Base-by-base conservation (phyloP, 2,797 vertebrate species). In the Sphenodon punctatus region DNA sequence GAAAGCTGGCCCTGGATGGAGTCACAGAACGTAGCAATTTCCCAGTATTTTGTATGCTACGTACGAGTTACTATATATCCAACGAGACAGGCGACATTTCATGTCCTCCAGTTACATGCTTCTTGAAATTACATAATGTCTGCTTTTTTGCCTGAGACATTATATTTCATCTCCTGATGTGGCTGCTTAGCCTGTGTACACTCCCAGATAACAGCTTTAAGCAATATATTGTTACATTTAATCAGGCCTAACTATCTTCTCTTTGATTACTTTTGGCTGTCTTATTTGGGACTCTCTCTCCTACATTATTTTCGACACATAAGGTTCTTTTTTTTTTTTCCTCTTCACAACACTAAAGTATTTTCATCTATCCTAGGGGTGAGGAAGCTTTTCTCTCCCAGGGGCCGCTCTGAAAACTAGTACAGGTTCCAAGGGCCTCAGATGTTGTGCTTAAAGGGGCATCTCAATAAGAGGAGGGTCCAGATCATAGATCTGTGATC, bases 151-250 rank as follows among this genome's bases (percentile, higher is more conserved):
- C 19, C 17, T 72, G 56, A 39, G 66, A 74, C 38, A 55, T 56
- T 1, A 13, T 49, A 45, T 34, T 86, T 84, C 16, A 93, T 92
- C 89, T 80, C 82, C 67, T 75, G 77, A 80, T 73, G 64, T 64
- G 17, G 43, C 74, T 61, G 67, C 85, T 19, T 67, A 53, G 86
- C 79, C 85, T 90, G 84, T 34, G 73, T 79, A 78, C 86, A 92
- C 78, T 82, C 86, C 84, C 89, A 77, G 14, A 36, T 85, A 92
- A 93, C 83, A 88, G 69, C 84, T 88, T 84, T 80, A 88, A 81
- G 7, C 60, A 77, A 75, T 56, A 82, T 59, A 63, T 43, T 51
- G 55, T 80, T 91, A 75, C 84, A 89, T 92, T 89, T 91, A 92
- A 79, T 75, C 88, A 78, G 70, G 84, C 34, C 77, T 88, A 86